Conservation (phyloP, 1,140 invertebrate species). For the Palaemon carinicauda region DNA sequence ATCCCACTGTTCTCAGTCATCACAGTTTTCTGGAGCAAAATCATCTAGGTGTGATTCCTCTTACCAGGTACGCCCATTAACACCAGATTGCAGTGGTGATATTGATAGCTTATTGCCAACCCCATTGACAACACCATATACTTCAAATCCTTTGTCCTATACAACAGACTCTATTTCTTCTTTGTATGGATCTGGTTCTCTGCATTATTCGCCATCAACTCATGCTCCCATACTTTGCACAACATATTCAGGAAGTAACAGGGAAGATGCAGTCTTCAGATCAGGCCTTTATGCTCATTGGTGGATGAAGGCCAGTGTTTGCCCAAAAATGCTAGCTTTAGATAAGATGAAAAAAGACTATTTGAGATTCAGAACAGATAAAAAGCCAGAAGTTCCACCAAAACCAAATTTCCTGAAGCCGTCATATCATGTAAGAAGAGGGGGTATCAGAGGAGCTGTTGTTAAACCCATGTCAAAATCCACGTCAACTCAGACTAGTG, state of each 20-base stretch:
- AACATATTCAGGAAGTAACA: neutral
- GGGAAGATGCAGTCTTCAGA: slow-evolving; percentile 69
- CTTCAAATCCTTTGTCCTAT: slow-evolving; percentile 45
- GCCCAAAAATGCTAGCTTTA: slow-evolving; percentile 33
- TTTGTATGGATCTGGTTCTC: slow-evolving; percentile 23
- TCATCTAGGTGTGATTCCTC: slow-evolving; percentile 22
- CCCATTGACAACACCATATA: slow-evolving; percentile 37
- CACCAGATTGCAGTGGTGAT: slow-evolving; percentile 24
- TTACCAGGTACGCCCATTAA: slow-evolving; percentile 30
- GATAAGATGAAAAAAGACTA: slow-evolving; percentile 22
- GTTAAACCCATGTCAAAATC: slow-evolving; percentile 9
- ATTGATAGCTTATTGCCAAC: slow-evolving; percentile 35
- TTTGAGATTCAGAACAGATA: slow-evolving; percentile 20
- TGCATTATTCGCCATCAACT: neutral
- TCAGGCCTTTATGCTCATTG: slow-evolving; percentile 88
- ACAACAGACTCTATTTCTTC: slow-evolving; percentile 34
- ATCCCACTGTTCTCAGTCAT: slow-evolving; percentile 45
- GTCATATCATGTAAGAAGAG: slow-evolving; percentile 40
- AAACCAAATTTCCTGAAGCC: slow-evolving; percentile 41
- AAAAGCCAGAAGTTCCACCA: slow-evolving; percentile 38
- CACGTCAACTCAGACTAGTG: slow-evolving; percentile 29
- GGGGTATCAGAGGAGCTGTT: slow-evolving; percentile 1
- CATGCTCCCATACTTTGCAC: slow-evolving; percentile 4
- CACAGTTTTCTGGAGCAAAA: slow-evolving; percentile 25
- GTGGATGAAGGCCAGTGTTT: slow-evolving; percentile 80